Evolutionary conservation across 2,888 invertebrate genomes (phyloP), one percentile per base, ranked within the genome.

Genomic region (Plusia festucae): DNA sequence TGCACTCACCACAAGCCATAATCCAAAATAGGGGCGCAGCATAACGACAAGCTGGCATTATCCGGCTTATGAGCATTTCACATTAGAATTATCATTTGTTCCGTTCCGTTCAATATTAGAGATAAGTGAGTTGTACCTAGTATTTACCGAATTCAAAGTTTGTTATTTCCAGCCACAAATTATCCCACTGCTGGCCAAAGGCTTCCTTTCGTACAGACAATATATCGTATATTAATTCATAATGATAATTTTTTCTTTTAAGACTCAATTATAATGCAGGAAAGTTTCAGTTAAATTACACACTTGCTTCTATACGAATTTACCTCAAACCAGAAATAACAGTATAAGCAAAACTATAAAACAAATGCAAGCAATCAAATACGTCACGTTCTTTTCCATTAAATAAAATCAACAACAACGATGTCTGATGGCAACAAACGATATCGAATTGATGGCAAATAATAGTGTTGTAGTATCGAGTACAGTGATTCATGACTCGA

Each of bases 401-500:
- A 40, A n/a, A 40, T 40, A 40, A 40, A 15, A 18, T 18, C 1
- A 46, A 18, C 18, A 18, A 18, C 46, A 46, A 18, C 2, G 5
- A 18, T 18, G 8, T 18, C 9, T 16, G 44, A 16, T 60, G 65
- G 67, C 68, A 11, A 51, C 18, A 22, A 51, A 5, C 20, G 18
- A 22, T 49, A 49, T 49, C 20, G 7, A 51, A 51, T 20, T 34
- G 30, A 34, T 62, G 16, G 18, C 30, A 32, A 53, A 18, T 32
- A 32, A 53, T 30, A 30, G 30, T 18, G 16, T 16, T 13, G 30
- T 32, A 32, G 9, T 18, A 32, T 18, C 9, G 15, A 49, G 30
- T 60, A 75, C 57, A 61, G 20, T 61, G 54, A 60, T 55, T 58
- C 20, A 52, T 57, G 32, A 69, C 46, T 62, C 66, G 34, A 54